These are phyloP conservation scores for Merops nubicus DNA, from an alignment of 2,113 vertebrate species.

Conservation along the genomic window DNA sequence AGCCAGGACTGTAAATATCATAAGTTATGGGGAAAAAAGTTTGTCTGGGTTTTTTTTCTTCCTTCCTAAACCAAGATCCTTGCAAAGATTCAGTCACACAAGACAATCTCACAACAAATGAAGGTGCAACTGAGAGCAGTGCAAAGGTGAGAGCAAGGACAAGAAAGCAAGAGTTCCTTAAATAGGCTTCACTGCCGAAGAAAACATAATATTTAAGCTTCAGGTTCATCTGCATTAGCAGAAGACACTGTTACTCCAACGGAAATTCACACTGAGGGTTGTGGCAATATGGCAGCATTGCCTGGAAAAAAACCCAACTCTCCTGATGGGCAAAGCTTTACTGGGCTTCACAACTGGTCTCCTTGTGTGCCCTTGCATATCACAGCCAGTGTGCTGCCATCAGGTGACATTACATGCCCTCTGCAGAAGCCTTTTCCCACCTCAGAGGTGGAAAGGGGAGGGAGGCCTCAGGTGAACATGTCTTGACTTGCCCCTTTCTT, in stretches of 20 bases:
- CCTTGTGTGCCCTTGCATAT: not conserved
- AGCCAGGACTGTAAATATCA: not conserved
- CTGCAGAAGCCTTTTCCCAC: not conserved
- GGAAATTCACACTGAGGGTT: not conserved
- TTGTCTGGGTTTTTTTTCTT: not conserved
- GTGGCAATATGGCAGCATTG: not conserved
- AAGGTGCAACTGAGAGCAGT: not conserved
- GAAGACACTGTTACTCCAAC: not conserved
- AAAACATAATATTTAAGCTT: not conserved
- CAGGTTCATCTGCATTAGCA: not conserved
- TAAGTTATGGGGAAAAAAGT: not conserved
- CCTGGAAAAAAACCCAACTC: not conserved
- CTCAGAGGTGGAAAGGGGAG: not conserved
- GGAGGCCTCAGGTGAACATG: not conserved
- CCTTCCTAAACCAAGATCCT: not conserved
- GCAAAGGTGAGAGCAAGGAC: not conserved
- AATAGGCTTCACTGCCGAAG: not conserved
- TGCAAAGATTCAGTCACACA: not conserved
- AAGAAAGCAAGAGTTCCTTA: not conserved
- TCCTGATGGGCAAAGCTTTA: not conserved
- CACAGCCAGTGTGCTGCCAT: not conserved
- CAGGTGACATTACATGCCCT: not conserved
- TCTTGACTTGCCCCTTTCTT: constrained; percentile 28
- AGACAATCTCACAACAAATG: not conserved
- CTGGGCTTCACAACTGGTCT: not conserved